Evolutionary conservation across 2,797 vertebrate species (phyloP).

Genomic region (Tadarida brasiliensis): DNA sequence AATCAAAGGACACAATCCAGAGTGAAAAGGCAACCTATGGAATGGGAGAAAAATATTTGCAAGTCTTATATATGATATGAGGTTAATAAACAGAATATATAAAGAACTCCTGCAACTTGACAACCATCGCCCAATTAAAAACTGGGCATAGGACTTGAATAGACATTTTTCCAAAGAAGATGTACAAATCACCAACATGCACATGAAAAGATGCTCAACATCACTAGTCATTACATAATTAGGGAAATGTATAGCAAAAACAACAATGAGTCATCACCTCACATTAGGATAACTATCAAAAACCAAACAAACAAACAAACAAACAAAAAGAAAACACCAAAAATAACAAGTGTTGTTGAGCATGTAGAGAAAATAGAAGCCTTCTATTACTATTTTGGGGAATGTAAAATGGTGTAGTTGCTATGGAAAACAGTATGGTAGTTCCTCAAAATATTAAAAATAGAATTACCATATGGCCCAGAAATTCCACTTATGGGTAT

Average conservation of each 20-base stretch:
- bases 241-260: neutral
- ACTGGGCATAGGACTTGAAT: neutral
- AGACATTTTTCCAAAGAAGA: neutral
- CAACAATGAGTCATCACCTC: neutral
- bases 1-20: neutral
- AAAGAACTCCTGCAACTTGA: neutral
- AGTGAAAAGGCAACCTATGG: neutral
- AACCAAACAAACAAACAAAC: neutral
- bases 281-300: neutral
- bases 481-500: neutral
- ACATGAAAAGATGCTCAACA: neutral
- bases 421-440: neutral
- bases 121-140: neutral
- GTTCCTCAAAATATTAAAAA: constrained; percentile 25
- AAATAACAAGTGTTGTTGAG: neutral
- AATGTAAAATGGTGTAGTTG: neutral
- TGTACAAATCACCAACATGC: neutral
- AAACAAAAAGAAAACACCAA: neutral
- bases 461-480: neutral
- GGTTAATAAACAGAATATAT: neutral
- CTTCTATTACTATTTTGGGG: neutral
- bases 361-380: neutral
- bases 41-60: constrained; percentile 25
- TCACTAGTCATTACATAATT: neutral
- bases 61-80: neutral